Base-by-base conservation (phyloP, 1,140 invertebrate species). In the Caenorhabditis latens region DNA sequence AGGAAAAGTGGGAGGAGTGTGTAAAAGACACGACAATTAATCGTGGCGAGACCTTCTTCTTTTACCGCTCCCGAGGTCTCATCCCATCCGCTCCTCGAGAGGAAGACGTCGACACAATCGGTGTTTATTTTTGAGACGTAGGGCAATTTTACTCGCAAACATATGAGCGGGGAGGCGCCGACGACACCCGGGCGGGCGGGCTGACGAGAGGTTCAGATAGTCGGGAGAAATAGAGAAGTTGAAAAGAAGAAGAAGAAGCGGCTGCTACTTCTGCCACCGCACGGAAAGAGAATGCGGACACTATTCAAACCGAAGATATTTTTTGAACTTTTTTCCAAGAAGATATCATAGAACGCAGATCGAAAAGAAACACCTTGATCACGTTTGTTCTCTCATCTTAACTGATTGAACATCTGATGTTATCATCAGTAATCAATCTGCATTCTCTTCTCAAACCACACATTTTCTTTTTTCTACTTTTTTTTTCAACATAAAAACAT, bases 121-220 rank as follows among this genome's bases (percentile, higher is more conserved):
- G 71, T 79, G 71, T 79, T 79, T 79, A 79, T 79, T 79, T 79
- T 79, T 79, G 71, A 42, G 71, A 79, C 71, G 71, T 79, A 79
- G 71, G 71, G 46, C 71, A 79, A 79, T 79, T 79, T 79, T 79
- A 79, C 71, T 79, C 71, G 71, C 71, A 79, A 79, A 79, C 71
- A 79, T 79, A 79, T 79, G 71, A 79, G 71, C 43, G 71, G 71
- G 46, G 71, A 79, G 71, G 71, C 71, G 71, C 71, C 71, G 71
- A 79, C 71, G 71, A 79, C 71, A 79, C 71, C 71, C 71, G 71
- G 71, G 43, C 71, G 71, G 43, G 71, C 65, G 40, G 61, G 11
- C 16, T 46, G 67, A 50, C 71, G 46, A 79, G 71, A 79, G 71
- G 71, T 79, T 79, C 46, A 53, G 71, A 79, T 79, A 79, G 71